Conservation (phyloP, 2,888 invertebrate species). For the Coenonympha glycerion region DNA sequence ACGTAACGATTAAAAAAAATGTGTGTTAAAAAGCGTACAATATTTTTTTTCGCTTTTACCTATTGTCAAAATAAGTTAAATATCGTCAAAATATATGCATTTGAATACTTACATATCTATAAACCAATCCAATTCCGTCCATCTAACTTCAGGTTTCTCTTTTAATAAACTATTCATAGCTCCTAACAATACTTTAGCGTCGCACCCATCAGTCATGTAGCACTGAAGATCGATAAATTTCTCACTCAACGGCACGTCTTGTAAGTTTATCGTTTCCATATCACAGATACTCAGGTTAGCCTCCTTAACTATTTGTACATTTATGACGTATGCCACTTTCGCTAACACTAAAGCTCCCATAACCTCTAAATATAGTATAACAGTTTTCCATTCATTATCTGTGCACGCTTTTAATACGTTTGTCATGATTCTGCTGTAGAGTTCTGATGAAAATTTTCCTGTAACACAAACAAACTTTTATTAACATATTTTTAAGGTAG, state of each 20-base stretch:
- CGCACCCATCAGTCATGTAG: slow-evolving; percentile 73
- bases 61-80: too few species aligned
- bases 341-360: slow-evolving; percentile 56
- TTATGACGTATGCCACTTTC: slow-evolving; percentile 58
- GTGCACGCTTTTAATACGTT: slow-evolving; percentile 53
- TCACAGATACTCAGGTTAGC: slow-evolving; percentile 55
- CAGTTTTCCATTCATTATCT: slow-evolving; percentile 58
- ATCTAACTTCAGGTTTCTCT: slow-evolving; percentile 78
- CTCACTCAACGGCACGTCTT: slow-evolving; percentile 54
- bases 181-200: slow-evolving; percentile 74
- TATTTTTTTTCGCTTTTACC: too few species aligned
- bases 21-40: too few species aligned
- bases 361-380: slow-evolving; percentile 57
- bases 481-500: too few species aligned
- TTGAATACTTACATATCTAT: slow-evolving; percentile 75
- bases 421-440: slow-evolving; percentile 50
- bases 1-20: too few species aligned
- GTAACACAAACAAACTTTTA: slow-evolving; percentile 39
- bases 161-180: slow-evolving; percentile 78
- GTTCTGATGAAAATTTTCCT: slow-evolving; percentile 64
- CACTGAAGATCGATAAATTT: slow-evolving; percentile 75
- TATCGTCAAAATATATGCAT: not conserved
- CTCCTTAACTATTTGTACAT: slow-evolving; percentile 69
- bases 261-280: slow-evolving; percentile 53
- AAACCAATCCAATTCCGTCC: slow-evolving; percentile 84